Evolutionary conservation across 2,797 vertebrate species (phyloP).

Genomic region (Synaphobranchus kaupii): DNA sequence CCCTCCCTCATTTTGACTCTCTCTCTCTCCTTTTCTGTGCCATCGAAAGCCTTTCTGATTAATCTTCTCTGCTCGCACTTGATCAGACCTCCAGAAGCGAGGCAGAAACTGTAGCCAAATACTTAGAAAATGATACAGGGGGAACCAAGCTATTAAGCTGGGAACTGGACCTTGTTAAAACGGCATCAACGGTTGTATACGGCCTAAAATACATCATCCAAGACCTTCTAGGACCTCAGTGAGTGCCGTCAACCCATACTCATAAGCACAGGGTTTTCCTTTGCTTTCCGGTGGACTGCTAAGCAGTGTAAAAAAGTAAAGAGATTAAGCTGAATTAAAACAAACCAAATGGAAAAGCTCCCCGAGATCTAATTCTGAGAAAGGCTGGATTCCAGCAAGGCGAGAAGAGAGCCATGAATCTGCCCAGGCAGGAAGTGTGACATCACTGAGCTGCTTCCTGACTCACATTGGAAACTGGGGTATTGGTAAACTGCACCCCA

Average conservation of each 20-base stretch:
- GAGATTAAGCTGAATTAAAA: slow-evolving; percentile 22
- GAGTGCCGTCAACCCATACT: background rate
- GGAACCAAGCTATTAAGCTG: background rate
- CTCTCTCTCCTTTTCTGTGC: background rate
- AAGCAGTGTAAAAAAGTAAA: background rate
- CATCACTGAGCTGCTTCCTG: background rate
- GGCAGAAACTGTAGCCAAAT: slow-evolving; percentile 11
- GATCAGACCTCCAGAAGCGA: slow-evolving; percentile 6
- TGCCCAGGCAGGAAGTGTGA: background rate
- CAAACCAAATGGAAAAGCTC: background rate
- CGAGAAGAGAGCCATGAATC: background rate
- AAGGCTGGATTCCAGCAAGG: background rate
- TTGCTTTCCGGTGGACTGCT: background rate
- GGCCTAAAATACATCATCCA: background rate
- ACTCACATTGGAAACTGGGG: background rate
- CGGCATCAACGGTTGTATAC: background rate
- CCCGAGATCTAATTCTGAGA: background rate
- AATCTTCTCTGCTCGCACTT: slow-evolving; percentile 24
- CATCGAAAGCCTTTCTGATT: slow-evolving; percentile 27
- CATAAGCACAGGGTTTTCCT: background rate
- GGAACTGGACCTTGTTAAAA: slow-evolving; percentile 5
- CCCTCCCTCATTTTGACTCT: background rate
- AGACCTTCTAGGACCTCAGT: background rate
- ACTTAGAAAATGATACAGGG: slow-evolving; percentile 6
- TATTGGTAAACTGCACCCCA: background rate